Percentiles rank a stretch among this genome's conserved stretches.
Conservation (phyloP, 2,113 vertebrate species). For the Pluvianellus socialis region DNA sequence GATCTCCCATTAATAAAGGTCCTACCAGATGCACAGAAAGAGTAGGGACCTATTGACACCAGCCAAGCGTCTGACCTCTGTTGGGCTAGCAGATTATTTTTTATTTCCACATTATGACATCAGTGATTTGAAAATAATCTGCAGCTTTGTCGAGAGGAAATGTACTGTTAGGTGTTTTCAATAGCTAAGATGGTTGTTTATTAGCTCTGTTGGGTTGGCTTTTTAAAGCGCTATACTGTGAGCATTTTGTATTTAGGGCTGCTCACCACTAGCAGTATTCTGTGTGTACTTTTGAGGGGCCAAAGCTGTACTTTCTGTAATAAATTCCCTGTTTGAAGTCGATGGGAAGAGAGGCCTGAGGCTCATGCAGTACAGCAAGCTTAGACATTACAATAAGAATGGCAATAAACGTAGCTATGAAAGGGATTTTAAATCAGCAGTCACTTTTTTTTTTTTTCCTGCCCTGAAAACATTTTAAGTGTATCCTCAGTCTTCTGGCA, state of each 20-base stretch:
- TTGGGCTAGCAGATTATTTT: background rate
- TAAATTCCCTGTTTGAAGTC: slow-evolving; percentile 20
- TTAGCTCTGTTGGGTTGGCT: background rate
- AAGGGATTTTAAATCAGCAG: slow-evolving; percentile 11
- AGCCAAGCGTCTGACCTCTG: background rate
- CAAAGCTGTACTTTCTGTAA: background rate
- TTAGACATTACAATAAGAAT: slow-evolving; percentile 3
- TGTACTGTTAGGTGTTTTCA: background rate
- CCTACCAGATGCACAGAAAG: background rate
- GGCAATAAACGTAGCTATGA: slow-evolving; percentile 24
- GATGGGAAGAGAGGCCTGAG: slow-evolving; percentile 30
- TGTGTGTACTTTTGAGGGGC: background rate
- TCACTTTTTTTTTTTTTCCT: background rate
- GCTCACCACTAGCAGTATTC: background rate
- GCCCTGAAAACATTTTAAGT: background rate
- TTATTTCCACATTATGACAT: background rate
- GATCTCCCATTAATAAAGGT: background rate
- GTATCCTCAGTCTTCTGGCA: background rate
- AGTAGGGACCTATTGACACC: background rate
- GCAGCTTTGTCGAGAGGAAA: background rate
- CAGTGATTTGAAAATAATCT: background rate
- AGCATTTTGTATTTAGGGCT: background rate
- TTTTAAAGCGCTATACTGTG: background rate
- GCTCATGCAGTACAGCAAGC: slow-evolving; percentile 8
- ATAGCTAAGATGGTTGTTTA: background rate